These are phyloP conservation scores for Arvicanthis niloticus DNA, from an alignment of 2,113 vertebrate species.

Conservation along the genomic window DNA sequence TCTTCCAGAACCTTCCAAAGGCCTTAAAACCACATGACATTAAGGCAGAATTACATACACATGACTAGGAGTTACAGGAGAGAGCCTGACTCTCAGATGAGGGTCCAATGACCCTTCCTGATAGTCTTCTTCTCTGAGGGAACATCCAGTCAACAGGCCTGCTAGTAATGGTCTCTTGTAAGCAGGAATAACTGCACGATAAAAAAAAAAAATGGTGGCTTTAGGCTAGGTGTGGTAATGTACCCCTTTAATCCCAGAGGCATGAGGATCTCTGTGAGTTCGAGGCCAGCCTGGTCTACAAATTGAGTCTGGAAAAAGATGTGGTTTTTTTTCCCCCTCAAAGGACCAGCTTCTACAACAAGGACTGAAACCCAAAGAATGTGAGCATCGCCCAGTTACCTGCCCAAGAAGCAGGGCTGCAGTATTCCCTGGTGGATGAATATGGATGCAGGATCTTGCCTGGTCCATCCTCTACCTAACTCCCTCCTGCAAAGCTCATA, in stretches of 20 bases:
- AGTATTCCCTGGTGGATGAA: fast-evolving
- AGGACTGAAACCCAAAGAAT: neutral
- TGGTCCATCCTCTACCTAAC: neutral
- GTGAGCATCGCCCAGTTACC: neutral
- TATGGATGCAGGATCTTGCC: neutral
- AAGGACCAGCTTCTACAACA: neutral
- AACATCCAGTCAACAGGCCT: neutral
- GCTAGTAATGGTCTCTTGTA: neutral
- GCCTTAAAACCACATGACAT: neutral
- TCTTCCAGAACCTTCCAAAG: neutral
- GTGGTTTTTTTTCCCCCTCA: too few species aligned
- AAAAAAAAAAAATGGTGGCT: too few species aligned
- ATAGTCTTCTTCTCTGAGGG: neutral
- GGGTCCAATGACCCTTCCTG: neutral
- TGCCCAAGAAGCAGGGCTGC: neutral
- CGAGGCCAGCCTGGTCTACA: too few species aligned
- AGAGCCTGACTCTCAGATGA: too few species aligned
- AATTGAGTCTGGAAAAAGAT: too few species aligned
- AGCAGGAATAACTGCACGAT: neutral
- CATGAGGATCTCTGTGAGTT: too few species aligned
- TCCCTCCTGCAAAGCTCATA: fast-evolving
- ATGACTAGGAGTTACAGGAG: neutral
- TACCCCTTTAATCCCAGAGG: too few species aligned
- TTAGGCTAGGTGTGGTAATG: too few species aligned
- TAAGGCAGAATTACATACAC: neutral